A percentile compares a stretch with the other conserved stretches of the same genome.
These are phyloP conservation scores for Calliopum simillimum DNA, from an alignment of 2,888 invertebrate species.

Conservation along the genomic window DNA sequence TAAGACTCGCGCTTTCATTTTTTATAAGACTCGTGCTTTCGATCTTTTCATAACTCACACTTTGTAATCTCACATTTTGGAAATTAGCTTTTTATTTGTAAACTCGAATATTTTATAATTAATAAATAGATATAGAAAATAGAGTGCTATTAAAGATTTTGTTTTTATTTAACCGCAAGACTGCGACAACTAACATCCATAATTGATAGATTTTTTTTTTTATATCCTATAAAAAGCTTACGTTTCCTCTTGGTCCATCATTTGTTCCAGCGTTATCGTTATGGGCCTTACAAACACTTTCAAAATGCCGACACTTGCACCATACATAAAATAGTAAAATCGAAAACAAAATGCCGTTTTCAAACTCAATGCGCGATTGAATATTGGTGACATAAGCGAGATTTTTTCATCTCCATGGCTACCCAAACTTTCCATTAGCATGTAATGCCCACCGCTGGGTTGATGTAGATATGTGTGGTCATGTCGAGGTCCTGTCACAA, in stretches of 20 bases:
- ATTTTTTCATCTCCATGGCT: conserved; percentile 74
- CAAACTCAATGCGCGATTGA: conserved; percentile 68
- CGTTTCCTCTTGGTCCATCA: conserved; percentile 47
- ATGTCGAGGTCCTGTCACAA: conserved; percentile 76
- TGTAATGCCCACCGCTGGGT: conserved; percentile 76
- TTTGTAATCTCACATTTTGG: no score
- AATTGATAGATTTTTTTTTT: no score
- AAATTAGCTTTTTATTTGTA: no score
- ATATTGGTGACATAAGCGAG: conserved; percentile 80
- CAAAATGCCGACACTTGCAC: conserved; percentile 71
- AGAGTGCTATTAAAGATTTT: no score
- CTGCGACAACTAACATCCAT: no score
- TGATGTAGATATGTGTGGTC: conserved; percentile 78
- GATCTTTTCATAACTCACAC: no score
- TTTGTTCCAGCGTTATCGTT: conserved; percentile 49
- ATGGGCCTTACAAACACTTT: conserved; percentile 70
- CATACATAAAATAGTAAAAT: conserved; percentile 86
- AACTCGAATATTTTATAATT: no score
- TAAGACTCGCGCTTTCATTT: no score
- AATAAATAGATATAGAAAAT: no score
- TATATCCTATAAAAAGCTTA: no score
- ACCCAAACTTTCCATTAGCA: conserved; percentile 82
- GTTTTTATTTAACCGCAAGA: no score
- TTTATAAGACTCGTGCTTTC: no score
- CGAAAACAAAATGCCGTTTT: conserved; percentile 71